Evolutionary conservation across 1,140 invertebrate genomes (phyloP), one percentile per base, ranked within the genome.

Genomic region (Phymorhynchus buccinoides): DNA sequence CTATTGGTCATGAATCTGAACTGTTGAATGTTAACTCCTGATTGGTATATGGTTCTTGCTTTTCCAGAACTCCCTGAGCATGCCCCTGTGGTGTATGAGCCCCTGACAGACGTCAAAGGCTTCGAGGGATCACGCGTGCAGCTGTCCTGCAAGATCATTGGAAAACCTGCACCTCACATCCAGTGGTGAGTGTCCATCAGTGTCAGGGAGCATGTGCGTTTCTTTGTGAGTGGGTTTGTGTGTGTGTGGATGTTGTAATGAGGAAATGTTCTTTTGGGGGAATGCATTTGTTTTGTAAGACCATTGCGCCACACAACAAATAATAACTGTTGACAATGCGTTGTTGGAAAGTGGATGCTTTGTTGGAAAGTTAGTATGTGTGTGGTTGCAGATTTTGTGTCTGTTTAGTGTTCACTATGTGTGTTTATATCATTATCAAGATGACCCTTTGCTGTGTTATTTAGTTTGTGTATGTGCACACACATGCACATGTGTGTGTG

Each of bases 21-120:
- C n/a, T n/a, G n/a, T n/a, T n/a, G n/a, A n/a, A n/a, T n/a, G n/a
- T n/a, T n/a, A n/a, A n/a, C n/a, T n/a, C n/a, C n/a, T n/a, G n/a
- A n/a, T n/a, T n/a, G n/a, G n/a, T n/a, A n/a, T n/a, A n/a, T n/a
- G 9, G 22, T 52, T 52, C n/a, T 7, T 66, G 62, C 22, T 14
- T 56, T 87, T 89, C 37, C 86, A 93, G 92, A 93, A 90, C 84
- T 93, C 83, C 91, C 92, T 81, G 92, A 92, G 82, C 90, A 90
- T 89, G 89, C 90, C 16, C 92, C 92, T 73, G 88, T 90, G 22
- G 85, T 93, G n/a, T 78, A 88, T 30, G 89, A 92, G 80, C 87
- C 88, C 30, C 88, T 93, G 48, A 78, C 83, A 35, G 88, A 91
- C 87, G 86, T 91, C 22, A 87, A 88, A 77, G 91, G 90, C 39